Percentiles rank a stretch among this genome's conserved stretches.
Conservation (phyloP, 2,797 vertebrate species). For the Pogonophryne albipinna region DNA sequence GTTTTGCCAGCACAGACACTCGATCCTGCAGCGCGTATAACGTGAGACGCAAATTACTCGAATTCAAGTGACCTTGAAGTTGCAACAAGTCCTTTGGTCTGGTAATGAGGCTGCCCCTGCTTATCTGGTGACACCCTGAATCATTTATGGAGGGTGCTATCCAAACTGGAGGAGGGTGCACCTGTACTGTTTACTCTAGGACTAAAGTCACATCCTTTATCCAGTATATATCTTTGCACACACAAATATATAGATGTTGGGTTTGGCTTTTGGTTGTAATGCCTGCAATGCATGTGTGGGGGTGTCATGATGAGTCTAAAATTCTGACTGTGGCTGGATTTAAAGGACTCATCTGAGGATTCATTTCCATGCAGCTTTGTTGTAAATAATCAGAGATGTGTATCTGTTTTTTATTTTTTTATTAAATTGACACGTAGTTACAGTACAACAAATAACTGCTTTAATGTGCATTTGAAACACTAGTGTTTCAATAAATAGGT, state of each 20-base stretch:
- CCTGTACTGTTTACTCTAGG: constrained; percentile 43
- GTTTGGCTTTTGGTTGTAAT: constrained; percentile 18
- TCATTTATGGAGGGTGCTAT: constrained; percentile 72
- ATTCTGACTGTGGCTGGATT: constrained; percentile 21
- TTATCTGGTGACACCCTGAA: constrained; percentile 71
- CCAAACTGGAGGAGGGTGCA: constrained; percentile 40
- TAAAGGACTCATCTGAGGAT: constrained; percentile 24
- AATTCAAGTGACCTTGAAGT: constrained; percentile 65
- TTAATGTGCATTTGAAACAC: background rate
- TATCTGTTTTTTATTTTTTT: background rate
- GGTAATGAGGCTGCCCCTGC: constrained; percentile 64
- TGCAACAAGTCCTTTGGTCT: constrained; percentile 61
- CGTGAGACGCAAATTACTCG: constrained; percentile 39
- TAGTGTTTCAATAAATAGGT: background rate
- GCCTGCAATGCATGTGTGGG: background rate
- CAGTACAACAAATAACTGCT: background rate
- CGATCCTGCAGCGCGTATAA: constrained; percentile 7
- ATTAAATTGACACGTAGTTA: background rate
- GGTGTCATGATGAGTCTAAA: constrained; percentile 7
- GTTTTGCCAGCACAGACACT: constrained; percentile 29
- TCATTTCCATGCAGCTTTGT: constrained; percentile 11
- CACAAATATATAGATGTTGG: constrained; percentile 53
- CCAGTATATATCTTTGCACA: constrained; percentile 52
- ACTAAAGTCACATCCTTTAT: constrained; percentile 69
- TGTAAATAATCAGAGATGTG: constrained; percentile 7